phyloP scores from a whole-genome alignment of 2,113 vertebrate genomes.

The Brachypteracias leptosomus region DNA sequence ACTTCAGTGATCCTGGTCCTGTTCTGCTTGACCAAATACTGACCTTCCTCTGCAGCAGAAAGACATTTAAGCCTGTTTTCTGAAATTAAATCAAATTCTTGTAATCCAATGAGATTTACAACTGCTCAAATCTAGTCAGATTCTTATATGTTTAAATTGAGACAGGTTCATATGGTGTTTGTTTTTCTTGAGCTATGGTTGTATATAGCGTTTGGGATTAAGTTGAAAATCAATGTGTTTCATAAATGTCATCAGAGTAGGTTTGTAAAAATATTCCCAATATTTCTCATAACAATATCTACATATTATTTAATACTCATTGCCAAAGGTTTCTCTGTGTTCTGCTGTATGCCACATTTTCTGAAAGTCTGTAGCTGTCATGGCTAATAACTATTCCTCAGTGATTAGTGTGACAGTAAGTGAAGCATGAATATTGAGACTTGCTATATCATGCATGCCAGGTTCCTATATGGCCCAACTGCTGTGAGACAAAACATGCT shows the following conservation, averaged over 20 bases:
- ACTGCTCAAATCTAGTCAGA: slow-evolving; percentile 11
- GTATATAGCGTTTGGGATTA: background rate
- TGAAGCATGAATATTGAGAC: background rate
- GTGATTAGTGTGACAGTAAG: slow-evolving; percentile 19
- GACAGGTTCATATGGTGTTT: background rate
- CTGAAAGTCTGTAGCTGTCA: background rate
- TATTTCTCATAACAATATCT: background rate
- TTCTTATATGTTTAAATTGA: slow-evolving; percentile 38
- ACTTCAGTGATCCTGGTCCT: slow-evolving; percentile 41
- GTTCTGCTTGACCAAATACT: slow-evolving; percentile 70
- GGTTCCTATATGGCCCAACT: slow-evolving; percentile 31
- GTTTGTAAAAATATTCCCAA: background rate
- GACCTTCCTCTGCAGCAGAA: slow-evolving; percentile 54
- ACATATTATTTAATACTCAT: background rate
- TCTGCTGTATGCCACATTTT: background rate
- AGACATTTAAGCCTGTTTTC: slow-evolving; percentile 57
- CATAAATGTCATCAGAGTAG: background rate
- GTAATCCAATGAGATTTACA: slow-evolving; percentile 52
- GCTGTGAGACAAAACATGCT: slow-evolving; percentile 44
- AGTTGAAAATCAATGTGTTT: background rate
- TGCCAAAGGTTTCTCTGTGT: background rate
- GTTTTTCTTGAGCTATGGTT: background rate
- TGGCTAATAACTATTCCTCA: background rate
- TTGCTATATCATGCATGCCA: slow-evolving; percentile 16
- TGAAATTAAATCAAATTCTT: slow-evolving; percentile 68